Evolutionary conservation across 2,797 vertebrate genomes (phyloP).

Genomic region (Lepus townsendii): DNA sequence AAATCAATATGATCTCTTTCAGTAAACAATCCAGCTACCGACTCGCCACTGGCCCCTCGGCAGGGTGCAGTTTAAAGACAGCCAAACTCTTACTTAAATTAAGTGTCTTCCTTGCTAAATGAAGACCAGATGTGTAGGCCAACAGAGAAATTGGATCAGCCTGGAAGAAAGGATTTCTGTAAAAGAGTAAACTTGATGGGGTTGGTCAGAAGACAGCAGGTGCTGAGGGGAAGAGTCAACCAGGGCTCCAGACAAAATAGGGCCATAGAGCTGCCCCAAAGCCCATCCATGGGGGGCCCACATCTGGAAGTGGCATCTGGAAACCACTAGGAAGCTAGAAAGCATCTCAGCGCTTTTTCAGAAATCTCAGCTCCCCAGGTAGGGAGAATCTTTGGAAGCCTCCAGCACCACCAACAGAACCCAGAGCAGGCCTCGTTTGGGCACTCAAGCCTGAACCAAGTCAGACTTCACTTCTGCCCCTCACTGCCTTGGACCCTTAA

Average conservation of each 20-base stretch:
- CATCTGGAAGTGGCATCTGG: not conserved
- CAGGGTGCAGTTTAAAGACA: constrained; percentile 38
- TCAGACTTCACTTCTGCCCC: not conserved
- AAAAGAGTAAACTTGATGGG: not conserved
- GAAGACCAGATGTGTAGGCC: constrained; percentile 65
- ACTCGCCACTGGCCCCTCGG: not conserved
- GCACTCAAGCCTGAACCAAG: not conserved
- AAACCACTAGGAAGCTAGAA: not conserved
- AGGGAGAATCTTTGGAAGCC: not conserved
- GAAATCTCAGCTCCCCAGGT: not conserved
- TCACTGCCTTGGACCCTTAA: too few relatives aligned
- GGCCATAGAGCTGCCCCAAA: not conserved
- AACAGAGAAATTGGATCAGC: constrained; percentile 48
- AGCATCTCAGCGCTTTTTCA: not conserved
- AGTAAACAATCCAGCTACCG: constrained; percentile 59
- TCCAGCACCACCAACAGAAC: not conserved
- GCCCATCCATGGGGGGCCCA: too few relatives aligned
- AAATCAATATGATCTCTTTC: constrained; percentile 63
- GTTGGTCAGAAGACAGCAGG: not conserved
- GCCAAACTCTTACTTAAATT: constrained; percentile 59
- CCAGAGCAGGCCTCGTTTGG: not conserved
- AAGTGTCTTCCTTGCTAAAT: constrained; percentile 67
- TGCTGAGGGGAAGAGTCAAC: not conserved
- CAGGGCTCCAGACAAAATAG: not conserved
- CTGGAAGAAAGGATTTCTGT: constrained; percentile 28